Evolutionary conservation across 53 echinoderm and acorn worm species (phyloP).

Genomic region (Patiria pectinifera): DNA sequence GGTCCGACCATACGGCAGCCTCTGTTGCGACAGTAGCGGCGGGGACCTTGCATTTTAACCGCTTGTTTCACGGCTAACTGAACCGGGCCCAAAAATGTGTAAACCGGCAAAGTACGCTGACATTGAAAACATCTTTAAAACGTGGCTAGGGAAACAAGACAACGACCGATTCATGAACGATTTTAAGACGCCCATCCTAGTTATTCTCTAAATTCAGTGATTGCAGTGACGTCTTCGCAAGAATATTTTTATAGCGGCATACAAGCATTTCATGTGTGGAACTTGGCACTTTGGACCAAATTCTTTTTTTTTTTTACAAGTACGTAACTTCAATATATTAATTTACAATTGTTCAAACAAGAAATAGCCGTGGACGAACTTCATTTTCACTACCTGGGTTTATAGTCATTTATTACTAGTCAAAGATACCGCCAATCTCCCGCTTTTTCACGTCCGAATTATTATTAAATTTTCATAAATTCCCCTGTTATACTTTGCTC

Average conservation of each 20-base stretch:
- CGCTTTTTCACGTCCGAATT: slow-evolving; percentile 38
- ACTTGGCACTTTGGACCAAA: not conserved
- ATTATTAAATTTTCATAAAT: slow-evolving; percentile 48
- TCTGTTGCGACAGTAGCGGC: slow-evolving; percentile 62
- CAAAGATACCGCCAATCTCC: slow-evolving; percentile 56
- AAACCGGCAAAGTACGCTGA: slow-evolving; percentile 64
- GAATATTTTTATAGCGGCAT: not conserved
- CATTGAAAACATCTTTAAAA: slow-evolving; percentile 50
- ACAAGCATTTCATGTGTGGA: not conserved
- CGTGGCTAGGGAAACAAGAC: slow-evolving; percentile 20
- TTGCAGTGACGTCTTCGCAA: not conserved
- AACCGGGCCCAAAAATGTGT: slow-evolving; percentile 60
- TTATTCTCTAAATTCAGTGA: not conserved
- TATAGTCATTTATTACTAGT: slow-evolving; percentile 29
- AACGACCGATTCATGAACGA: slow-evolving; percentile 38
- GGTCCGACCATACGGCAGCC: slow-evolving; percentile 30
- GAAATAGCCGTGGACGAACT: slow-evolving; percentile 26
- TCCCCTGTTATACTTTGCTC: slow-evolving; percentile 22
- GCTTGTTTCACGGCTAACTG: slow-evolving; percentile 66
- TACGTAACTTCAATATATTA: not conserved
- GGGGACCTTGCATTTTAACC: slow-evolving; percentile 51
- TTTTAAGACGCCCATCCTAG: not conserved
- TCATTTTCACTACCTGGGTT: slow-evolving; percentile 28
- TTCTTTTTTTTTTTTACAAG: not conserved
- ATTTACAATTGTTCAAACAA: not conserved